phyloP scores from a whole-genome alignment of 2,113 vertebrate genomes.

The Nicator chloris region DNA sequence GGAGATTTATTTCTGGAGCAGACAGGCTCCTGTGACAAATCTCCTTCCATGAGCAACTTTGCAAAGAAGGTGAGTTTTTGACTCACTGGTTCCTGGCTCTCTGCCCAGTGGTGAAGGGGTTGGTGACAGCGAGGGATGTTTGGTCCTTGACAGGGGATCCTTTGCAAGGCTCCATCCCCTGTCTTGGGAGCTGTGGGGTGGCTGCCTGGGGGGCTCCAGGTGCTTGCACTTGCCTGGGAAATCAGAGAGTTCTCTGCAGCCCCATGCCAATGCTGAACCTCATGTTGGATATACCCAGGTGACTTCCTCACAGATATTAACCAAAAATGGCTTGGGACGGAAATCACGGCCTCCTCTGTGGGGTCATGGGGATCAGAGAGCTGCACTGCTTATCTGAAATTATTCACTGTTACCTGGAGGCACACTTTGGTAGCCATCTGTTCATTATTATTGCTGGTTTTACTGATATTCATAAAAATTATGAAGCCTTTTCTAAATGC shows the following conservation, averaged over 20 bases:
- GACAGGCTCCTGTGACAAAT: constrained; percentile 17
- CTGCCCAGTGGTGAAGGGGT: background rate
- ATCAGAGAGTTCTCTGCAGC: background rate
- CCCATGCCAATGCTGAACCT: background rate
- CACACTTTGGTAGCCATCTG: background rate
- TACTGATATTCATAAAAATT: background rate
- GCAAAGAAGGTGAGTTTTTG: background rate
- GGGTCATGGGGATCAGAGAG: background rate
- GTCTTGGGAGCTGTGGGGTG: background rate
- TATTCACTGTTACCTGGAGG: background rate
- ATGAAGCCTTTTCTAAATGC: background rate
- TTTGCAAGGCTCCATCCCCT: background rate
- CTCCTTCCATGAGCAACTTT: background rate
- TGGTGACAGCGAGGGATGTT: rapidly evolving
- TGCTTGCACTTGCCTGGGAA: background rate
- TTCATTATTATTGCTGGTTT: background rate
- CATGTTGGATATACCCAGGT: background rate
- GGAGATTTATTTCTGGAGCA: constrained; percentile 42
- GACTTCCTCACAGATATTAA: background rate
- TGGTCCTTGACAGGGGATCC: background rate
- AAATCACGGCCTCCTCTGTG: rapidly evolving
- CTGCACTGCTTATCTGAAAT: background rate
- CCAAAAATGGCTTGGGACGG: background rate
- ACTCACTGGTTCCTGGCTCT: rapidly evolving
- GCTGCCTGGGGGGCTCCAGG: background rate